Conservation (phyloP, 2,888 invertebrate genomes). For the Sesamia inferens region DNA sequence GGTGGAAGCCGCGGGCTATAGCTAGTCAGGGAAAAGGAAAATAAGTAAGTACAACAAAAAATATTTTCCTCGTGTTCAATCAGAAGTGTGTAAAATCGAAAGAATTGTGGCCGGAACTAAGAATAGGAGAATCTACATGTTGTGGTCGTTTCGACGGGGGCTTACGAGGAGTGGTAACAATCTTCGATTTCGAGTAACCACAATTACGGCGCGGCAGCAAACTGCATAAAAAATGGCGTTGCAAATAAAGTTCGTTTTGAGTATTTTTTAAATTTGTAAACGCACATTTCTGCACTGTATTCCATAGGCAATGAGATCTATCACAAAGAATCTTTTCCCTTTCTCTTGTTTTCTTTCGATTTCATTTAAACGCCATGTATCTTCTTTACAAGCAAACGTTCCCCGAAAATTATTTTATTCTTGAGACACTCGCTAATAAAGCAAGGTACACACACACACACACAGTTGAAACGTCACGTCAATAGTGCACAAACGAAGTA, state of each 20-base stretch:
- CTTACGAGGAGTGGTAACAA: constrained; percentile 15
- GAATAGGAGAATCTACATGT: constrained; percentile 26
- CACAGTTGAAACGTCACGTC: constrained; percentile 34
- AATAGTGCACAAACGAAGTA: constrained; percentile 56
- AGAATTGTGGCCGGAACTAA: constrained; percentile 29
- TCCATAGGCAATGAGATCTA: neutral
- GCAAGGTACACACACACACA: constrained; percentile 36
- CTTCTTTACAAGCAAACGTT: constrained; percentile 35
- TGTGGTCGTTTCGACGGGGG: constrained; percentile 11
- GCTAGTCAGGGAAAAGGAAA: neutral
- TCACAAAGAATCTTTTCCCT: neutral
- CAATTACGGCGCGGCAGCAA: neutral
- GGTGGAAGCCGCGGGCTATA: neutral
- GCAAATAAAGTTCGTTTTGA: neutral
- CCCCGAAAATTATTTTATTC: constrained; percentile 39
- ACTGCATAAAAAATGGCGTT: neutral
- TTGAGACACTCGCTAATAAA: constrained; percentile 43
- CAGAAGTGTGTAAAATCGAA: constrained; percentile 1
- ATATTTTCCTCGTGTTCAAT: neutral
- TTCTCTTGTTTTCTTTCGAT: constrained; percentile 1
- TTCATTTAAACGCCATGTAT: constrained; percentile 8
- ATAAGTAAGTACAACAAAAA: neutral
- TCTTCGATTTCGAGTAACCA: constrained; percentile 7
- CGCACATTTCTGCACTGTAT: neutral
- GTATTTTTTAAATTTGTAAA: neutral